These are phyloP conservation scores for Eilema caniola DNA, from an alignment of 2,888 invertebrate species.

Conservation along the genomic window DNA sequence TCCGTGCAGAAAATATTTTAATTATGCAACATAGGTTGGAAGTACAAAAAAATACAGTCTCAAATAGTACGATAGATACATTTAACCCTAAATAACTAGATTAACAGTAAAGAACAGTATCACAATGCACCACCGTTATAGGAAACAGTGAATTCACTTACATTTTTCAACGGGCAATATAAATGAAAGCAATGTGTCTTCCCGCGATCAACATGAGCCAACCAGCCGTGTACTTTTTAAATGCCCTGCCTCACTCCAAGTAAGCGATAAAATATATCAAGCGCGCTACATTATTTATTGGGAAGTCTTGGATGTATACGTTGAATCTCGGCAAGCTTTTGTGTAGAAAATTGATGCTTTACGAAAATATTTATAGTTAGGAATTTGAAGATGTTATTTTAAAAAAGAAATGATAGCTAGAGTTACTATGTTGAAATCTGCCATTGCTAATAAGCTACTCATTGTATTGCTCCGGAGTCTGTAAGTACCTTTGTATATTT, in stretches of 20 bases:
- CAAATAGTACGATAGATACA: too few relatives aligned
- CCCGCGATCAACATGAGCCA: conserved; percentile 41
- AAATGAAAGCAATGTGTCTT: conserved; percentile 52
- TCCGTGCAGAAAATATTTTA: too few relatives aligned
- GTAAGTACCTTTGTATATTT: too few relatives aligned
- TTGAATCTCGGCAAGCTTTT: neutral
- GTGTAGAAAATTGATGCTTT: neutral
- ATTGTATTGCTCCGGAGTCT: too few relatives aligned
- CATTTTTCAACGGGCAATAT: conserved; percentile 46
- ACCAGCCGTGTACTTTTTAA: conserved; percentile 45
- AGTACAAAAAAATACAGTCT: neutral
- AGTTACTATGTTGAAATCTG: too few relatives aligned
- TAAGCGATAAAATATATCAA: conserved; percentile 45
- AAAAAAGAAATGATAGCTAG: too few relatives aligned
- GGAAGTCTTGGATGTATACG: conserved; percentile 28
- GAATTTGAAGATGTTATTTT: too few relatives aligned
- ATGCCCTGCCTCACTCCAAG: conserved; percentile 34
- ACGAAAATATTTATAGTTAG: neutral
- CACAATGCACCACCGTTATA: conserved; percentile 19
- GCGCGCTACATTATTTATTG: conserved; percentile 43
- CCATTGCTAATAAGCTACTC: too few relatives aligned
- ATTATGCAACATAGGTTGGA: too few relatives aligned
- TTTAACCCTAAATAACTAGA: neutral
- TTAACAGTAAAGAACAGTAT: neutral
- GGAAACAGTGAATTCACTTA: conserved; percentile 45